These are phyloP conservation scores for Augochlorella aurata DNA, from an alignment of 2,888 invertebrate species.

Conservation along the genomic window DNA sequence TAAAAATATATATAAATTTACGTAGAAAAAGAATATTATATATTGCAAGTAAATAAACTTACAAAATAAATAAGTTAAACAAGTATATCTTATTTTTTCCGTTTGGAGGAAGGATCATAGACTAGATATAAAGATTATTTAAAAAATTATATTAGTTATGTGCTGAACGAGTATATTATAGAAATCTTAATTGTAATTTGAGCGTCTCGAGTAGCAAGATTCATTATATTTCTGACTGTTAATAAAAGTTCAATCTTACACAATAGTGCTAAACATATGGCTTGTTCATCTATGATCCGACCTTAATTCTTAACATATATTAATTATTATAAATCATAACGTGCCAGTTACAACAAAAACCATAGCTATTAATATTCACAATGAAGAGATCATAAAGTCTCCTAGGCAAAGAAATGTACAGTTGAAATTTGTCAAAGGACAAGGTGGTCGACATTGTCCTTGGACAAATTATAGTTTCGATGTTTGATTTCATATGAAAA, in stretches of 20 bases:
- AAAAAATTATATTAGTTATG: conserved; percentile 54
- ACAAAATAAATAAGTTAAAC: conserved; percentile 75
- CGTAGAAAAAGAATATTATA: conserved; percentile 72
- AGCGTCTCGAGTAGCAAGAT: conserved; percentile 45
- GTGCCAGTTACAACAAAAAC: conserved; percentile 63
- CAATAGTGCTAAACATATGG: conserved; percentile 36
- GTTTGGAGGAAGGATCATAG: conserved; percentile 67
- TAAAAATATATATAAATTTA: conserved; percentile 74
- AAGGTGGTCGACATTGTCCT: conserved; percentile 68
- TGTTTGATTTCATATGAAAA: conserved; percentile 74
- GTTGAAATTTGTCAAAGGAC: conserved; percentile 71
- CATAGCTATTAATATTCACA: conserved; percentile 67
- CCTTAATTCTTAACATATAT: conserved; percentile 60
- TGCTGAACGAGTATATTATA: conserved; percentile 47
- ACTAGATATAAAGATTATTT: conserved; percentile 48
- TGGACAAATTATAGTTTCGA: conserved; percentile 71
- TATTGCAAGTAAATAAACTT: conserved; percentile 71
- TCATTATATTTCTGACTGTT: conserved; percentile 36
- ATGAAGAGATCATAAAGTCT: conserved; percentile 74
- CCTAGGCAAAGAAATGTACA: conserved; percentile 70
- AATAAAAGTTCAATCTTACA: conserved; percentile 40
- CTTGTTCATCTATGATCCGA: conserved; percentile 59
- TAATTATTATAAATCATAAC: conserved; percentile 68
- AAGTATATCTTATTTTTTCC: conserved; percentile 52
- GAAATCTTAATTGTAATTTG: conserved; percentile 57